Conservation (phyloP, 2,113 vertebrate species). For the Cyphomyrus discorhynchus region DNA sequence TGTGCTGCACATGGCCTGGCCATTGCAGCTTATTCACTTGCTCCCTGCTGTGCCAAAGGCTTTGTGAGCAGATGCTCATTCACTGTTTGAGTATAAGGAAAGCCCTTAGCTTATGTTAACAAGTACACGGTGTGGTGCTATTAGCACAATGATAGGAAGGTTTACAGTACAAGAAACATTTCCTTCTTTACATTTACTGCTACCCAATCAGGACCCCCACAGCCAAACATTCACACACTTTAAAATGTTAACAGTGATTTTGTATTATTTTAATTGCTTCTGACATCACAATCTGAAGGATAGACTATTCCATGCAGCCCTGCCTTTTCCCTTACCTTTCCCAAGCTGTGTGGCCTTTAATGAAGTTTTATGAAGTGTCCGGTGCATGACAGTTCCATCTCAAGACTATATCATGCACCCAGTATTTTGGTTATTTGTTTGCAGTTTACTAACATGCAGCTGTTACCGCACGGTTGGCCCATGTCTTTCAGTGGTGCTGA, state of each 20-base stretch:
- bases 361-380: background rate
- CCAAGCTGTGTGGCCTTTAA: background rate
- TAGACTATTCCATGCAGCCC: background rate
- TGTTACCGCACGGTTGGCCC: background rate
- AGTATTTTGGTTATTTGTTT: background rate
- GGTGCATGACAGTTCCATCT: background rate
- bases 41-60: background rate
- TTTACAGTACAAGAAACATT: background rate
- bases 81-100: background rate
- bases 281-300: background rate
- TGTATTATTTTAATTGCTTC: background rate
- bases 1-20: background rate
- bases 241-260: background rate
- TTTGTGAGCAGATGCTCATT: slow-evolving; percentile 11
- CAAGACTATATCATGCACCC: background rate
- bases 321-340: background rate
- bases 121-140: background rate
- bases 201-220: background rate
- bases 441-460: background rate
- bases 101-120: background rate
- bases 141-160: background rate
- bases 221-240: background rate
- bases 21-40: background rate
- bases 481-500: slow-evolving; percentile 72
- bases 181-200: background rate